Conservation (phyloP, 2,888 invertebrate genomes). For the Acanthosepion esculentum region DNA sequence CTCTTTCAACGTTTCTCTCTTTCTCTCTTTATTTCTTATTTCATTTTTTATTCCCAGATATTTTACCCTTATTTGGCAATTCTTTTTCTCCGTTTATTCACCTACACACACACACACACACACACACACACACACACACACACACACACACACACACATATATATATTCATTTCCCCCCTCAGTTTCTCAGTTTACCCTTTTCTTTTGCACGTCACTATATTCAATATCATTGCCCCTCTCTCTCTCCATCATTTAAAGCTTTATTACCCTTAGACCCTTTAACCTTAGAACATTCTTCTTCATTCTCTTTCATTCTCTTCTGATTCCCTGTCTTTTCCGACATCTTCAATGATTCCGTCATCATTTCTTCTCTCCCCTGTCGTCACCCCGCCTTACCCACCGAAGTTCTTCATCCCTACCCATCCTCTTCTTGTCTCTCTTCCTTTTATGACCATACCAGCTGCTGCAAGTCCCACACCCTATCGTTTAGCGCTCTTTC, state of each 20-base stretch:
- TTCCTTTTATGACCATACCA: slow-evolving; percentile 24
- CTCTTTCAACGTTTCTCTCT: not conserved
- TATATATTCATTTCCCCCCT: not conserved
- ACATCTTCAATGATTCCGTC: not conserved
- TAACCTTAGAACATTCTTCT: too few species aligned
- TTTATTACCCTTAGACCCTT: not conserved
- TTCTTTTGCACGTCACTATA: not conserved
- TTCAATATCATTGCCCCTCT: not conserved
- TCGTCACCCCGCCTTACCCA: too few species aligned
- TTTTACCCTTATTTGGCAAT: not conserved
- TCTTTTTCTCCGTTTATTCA: not conserved
- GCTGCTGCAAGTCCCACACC: slow-evolving; percentile 33
- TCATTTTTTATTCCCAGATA: not conserved
- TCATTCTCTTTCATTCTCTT: not conserved
- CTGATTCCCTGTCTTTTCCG: not conserved
- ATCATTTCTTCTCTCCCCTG: not conserved
- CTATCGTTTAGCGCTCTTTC: not conserved
- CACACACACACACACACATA: not conserved
- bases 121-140: too few species aligned
- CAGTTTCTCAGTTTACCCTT: not conserved
- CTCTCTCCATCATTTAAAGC: not conserved
- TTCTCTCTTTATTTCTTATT: not conserved
- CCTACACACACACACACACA: too few species aligned
- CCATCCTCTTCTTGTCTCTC: not conserved
- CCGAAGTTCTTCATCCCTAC: not conserved